Evolutionary conservation across 2,888 invertebrate genomes (phyloP), one percentile per base, ranked within the genome.

Genomic region (Hoplodrina ambigua): DNA sequence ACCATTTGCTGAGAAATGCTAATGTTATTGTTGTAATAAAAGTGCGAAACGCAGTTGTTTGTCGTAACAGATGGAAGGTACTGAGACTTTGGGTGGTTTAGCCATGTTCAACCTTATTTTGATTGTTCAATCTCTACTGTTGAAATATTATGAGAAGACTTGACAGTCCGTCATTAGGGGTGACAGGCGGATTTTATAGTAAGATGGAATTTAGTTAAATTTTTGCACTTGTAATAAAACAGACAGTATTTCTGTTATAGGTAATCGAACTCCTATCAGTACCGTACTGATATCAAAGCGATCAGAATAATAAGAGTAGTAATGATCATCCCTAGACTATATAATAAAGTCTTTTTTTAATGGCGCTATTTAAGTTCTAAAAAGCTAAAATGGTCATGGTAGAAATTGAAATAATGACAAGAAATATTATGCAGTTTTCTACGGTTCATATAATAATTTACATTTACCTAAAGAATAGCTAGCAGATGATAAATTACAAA

Each of bases 21-120:
- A 75, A 75, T 64, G 44, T 65, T 53, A 46, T 75, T 73, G 58
- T 73, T 62, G 46, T 58, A 57, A 73, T 62, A 57, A 72, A 78
- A 62, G 73, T 75, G 61, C 30, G 37, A 73, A 78, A 72, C 13
- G 46, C 13, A 50, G 56, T 57, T 19, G 20, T 60, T 71, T 72
- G 75, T 69, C 52, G 33, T 60, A 20, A 69, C 44, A 54, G 20
- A 57, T 76, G 69, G 56, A 58, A 50, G 19, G 17, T 17, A 58
- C 70, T 50, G 37, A 37, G 1, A 37, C 37, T 1, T 8, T 37
- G 37, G 8, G 8, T 37, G 37, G 37, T 37, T 37, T 37, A 37
- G 37, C 7, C 37, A 37, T 37, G 37, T 1, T 37, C 7, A 8
- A 37, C 37, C 7, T 8, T 37, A 37, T 7, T 37, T 37, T 37